Percentiles rank a stretch among this genome's conserved stretches.
Evolutionary conservation across 2,888 invertebrate genomes (phyloP).

Genomic region (Diadromus collaris): DNA sequence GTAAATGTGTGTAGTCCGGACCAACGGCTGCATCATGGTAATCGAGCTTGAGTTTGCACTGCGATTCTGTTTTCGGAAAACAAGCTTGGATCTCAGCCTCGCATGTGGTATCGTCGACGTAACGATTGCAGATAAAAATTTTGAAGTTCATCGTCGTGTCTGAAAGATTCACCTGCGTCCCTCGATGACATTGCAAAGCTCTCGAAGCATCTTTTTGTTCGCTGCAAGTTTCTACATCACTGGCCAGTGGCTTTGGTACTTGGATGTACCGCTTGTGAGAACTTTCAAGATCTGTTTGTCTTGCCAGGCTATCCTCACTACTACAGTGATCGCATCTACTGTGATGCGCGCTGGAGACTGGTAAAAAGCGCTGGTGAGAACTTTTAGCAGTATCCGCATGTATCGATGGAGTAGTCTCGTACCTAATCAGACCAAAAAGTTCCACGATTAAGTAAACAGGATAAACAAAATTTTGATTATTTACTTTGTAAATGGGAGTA

Average conservation of each 20-base stretch:
- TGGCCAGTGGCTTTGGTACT: neutral
- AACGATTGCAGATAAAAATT: constrained; percentile 34
- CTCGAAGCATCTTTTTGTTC: constrained; percentile 2
- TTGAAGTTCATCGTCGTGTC: constrained; percentile 12
- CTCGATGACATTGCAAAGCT: constrained; percentile 19
- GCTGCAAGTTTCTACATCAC: neutral
- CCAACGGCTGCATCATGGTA: constrained; percentile 15
- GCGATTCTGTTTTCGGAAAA: constrained; percentile 16
- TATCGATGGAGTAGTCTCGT: neutral
- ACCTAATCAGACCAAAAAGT: neutral
- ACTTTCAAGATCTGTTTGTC: neutral
- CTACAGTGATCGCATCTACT: neutral
- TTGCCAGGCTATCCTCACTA: neutral
- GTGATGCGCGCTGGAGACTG: neutral
- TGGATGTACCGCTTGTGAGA: neutral
- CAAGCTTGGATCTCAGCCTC: constrained; percentile 26
- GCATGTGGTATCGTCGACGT: constrained; percentile 7
- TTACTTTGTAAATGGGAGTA: too few species aligned
- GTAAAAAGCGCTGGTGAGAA: neutral
- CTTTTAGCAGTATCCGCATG: neutral
- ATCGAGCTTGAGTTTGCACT: constrained; percentile 3
- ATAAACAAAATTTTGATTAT: too few species aligned
- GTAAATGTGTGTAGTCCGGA: constrained; percentile 6
- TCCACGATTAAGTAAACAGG: neutral
- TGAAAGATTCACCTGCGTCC: constrained; percentile 28